phyloP scores from a whole-genome alignment of 2,888 invertebrate genomes.

The Alloplasta piceator region DNA sequence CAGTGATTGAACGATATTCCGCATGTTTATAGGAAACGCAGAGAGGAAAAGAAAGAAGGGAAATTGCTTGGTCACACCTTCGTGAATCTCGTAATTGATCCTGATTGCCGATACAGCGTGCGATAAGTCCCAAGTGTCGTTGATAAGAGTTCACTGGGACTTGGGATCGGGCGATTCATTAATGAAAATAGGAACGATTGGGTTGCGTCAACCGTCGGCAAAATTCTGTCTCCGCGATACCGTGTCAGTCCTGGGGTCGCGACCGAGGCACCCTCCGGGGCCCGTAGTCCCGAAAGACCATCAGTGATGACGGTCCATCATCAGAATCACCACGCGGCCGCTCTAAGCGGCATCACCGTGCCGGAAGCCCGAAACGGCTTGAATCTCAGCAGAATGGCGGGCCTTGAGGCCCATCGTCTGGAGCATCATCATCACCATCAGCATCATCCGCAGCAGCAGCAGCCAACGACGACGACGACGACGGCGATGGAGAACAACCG shows the following conservation, averaged over 20 bases:
- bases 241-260: conserved; percentile 80
- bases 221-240: conserved; percentile 82
- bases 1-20: conserved; percentile 40
- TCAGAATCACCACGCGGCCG: conserved; percentile 82
- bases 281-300: conserved; percentile 78
- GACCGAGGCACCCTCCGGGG: conserved; percentile 80
- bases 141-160: too few species aligned
- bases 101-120: neutral
- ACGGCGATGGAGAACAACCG: conserved; percentile 61
- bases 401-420: conserved; percentile 76
- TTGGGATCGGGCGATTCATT: neutral
- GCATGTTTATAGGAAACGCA: neutral
- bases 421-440: conserved; percentile 70
- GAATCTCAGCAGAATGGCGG: conserved; percentile 80
- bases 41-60: conserved; percentile 8
- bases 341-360: conserved; percentile 80
- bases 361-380: conserved; percentile 75
- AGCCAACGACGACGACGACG: conserved; percentile 62
- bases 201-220: conserved; percentile 74
- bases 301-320: conserved; percentile 82
- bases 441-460: conserved; percentile 46
- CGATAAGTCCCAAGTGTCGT: too few species aligned
- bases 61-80: conserved; percentile 35
- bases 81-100: conserved; percentile 11
- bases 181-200: neutral